Conservation (phyloP, 1,140 invertebrate genomes). For the Plectrocnemia conspersa region DNA sequence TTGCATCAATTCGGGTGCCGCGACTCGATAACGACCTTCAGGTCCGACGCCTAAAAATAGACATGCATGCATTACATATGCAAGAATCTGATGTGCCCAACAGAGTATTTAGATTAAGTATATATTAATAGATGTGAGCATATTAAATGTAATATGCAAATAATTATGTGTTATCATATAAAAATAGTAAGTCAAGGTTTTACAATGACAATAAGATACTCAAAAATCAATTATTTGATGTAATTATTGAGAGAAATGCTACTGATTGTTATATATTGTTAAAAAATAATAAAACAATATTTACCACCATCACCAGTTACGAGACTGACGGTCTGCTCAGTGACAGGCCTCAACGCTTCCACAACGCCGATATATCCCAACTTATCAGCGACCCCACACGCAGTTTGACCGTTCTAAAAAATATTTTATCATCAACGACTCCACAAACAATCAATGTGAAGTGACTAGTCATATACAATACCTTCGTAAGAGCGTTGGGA, state of each 20-base stretch:
- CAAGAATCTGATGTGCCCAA: too few species aligned
- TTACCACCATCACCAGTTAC: slow-evolving; percentile 58
- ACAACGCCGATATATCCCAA: slow-evolving; percentile 97
- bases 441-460: slow-evolving; percentile 15
- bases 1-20: slow-evolving; percentile 97
- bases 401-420: slow-evolving; percentile 89
- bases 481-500: slow-evolving; percentile 89
- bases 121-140: too few species aligned
- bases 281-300: not conserved
- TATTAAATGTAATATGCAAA: too few species aligned
- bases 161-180: too few species aligned
- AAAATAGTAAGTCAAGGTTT: too few species aligned
- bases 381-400: slow-evolving; percentile 91
- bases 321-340: slow-evolving; percentile 79
- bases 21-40: slow-evolving; percentile 90
- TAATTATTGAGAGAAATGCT: too few species aligned
- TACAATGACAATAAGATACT: too few species aligned
- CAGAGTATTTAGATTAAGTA: too few species aligned
- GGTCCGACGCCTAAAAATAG: slow-evolving; percentile 46
- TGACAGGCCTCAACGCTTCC: slow-evolving; percentile 95
- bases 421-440: slow-evolving; percentile 5
- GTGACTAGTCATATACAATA: slow-evolving; percentile 61
- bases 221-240: too few species aligned
- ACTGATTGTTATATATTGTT: too few species aligned
- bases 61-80: too few species aligned